Percentiles rank a stretch among this genome's conserved stretches.
These are phyloP conservation scores for Periplaneta americana DNA, from an alignment of 1,140 invertebrate genomes.

Conservation along the genomic window DNA sequence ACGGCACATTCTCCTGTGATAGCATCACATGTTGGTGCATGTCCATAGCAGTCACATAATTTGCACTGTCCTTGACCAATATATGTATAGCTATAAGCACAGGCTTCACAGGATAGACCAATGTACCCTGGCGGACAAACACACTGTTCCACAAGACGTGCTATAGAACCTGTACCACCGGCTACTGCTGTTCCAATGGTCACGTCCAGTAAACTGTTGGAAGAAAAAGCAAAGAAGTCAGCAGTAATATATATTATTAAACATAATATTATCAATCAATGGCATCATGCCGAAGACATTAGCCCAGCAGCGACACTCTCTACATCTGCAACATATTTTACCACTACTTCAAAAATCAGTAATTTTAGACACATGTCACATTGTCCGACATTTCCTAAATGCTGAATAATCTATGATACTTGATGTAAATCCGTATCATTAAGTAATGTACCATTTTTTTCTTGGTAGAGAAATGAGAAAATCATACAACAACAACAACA, in stretches of 20 bases:
- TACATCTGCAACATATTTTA: too few species aligned
- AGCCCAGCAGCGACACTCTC: too few species aligned
- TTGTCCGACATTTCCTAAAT: too few species aligned
- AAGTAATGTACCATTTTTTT: too few species aligned
- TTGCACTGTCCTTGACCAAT: constrained; percentile 60
- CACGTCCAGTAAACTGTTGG: constrained; percentile 19
- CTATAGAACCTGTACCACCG: constrained; percentile 12
- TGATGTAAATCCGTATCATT: too few species aligned
- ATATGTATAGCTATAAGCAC: constrained; percentile 78
- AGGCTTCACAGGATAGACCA: constrained; percentile 80
- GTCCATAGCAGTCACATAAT: constrained; percentile 85
- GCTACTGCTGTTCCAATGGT: constrained; percentile 13
- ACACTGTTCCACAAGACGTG: constrained; percentile 46
- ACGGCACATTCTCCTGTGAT: constrained; percentile 70
- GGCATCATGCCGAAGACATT: too few species aligned
- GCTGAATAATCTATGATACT: too few species aligned
- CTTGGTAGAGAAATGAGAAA: too few species aligned
- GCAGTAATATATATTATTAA: background rate
- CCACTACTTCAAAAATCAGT: too few species aligned
- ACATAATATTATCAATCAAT: background rate
- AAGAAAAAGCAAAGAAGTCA: background rate
- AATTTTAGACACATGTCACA: too few species aligned
- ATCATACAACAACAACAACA: too few species aligned
- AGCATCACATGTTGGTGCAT: constrained; percentile 76
- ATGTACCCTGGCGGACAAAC: constrained; percentile 55